Percentiles rank a stretch among this genome's conserved stretches.
phyloP scores from a whole-genome alignment of 1,140 invertebrate genomes.

The Telenomus remus region DNA sequence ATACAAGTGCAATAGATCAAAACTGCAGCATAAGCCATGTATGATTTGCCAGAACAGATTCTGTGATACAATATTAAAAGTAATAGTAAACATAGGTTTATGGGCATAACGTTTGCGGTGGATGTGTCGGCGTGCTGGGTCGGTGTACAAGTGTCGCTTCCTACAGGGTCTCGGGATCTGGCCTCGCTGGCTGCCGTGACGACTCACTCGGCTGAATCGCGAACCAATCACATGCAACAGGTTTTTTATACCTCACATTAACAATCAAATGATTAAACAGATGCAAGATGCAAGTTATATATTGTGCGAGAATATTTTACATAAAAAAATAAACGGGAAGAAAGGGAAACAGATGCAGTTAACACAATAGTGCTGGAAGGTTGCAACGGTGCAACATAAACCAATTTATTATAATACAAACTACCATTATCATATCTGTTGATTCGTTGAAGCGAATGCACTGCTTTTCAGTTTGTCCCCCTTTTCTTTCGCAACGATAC shows the following conservation, averaged over 20 bases:
- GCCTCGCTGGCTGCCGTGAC: slow-evolving; percentile 43
- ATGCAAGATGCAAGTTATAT: slow-evolving; percentile 70
- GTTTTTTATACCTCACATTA: slow-evolving; percentile 74
- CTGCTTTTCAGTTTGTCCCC: slow-evolving; percentile 49
- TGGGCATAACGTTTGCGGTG: slow-evolving; percentile 1
- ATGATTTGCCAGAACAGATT: slow-evolving; percentile 46
- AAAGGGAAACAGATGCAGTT: slow-evolving; percentile 36
- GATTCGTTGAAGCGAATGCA: slow-evolving; percentile 68
- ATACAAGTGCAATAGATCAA: slow-evolving; percentile 56
- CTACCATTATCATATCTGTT: slow-evolving; percentile 71
- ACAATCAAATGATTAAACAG: slow-evolving; percentile 74
- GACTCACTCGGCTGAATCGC: slow-evolving; percentile 55
- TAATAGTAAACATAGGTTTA: slow-evolving; percentile 7
- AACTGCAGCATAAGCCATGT: slow-evolving; percentile 34
- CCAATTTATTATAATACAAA: slow-evolving; percentile 66
- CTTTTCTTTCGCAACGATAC: slow-evolving; percentile 48
- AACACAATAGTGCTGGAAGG: slow-evolving; percentile 69
- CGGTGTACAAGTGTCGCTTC: slow-evolving; percentile 47
- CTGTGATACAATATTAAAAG: slow-evolving; percentile 47
- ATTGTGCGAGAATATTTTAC: slow-evolving; percentile 75
- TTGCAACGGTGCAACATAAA: slow-evolving; percentile 67
- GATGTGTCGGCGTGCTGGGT: slow-evolving; percentile 4
- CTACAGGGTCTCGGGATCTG: slow-evolving; percentile 14
- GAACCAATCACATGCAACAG: slow-evolving; percentile 67
- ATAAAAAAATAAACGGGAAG: slow-evolving; percentile 60